Percentiles rank a stretch among this genome's conserved stretches.
Evolutionary conservation across 2,797 vertebrate species (phyloP).

Genomic region (Microhierax caerulescens): DNA sequence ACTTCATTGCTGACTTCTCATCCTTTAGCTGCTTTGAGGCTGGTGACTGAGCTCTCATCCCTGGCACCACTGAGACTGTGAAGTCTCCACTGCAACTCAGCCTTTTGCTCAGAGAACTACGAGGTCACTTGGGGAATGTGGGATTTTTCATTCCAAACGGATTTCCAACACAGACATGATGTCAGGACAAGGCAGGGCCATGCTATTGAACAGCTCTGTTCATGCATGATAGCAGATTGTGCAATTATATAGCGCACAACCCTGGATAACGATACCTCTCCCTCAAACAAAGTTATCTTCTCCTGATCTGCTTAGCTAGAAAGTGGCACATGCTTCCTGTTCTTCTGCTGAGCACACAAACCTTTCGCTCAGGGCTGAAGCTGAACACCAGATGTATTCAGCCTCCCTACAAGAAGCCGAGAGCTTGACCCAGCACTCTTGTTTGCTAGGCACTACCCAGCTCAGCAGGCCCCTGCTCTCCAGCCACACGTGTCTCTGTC

Average conservation of each 20-base stretch:
- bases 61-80: background rate
- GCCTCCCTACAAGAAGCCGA: constrained; percentile 16
- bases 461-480: background rate
- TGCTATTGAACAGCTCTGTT: constrained; percentile 85
- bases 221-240: constrained; percentile 88
- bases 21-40: background rate
- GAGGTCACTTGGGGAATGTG: constrained; percentile 65
- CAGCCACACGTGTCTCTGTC: background rate
- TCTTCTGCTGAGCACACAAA: constrained; percentile 69
- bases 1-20: background rate
- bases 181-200: constrained; percentile 86
- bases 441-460: background rate
- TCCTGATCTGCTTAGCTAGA: constrained; percentile 83
- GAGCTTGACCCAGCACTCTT: background rate
- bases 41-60: background rate
- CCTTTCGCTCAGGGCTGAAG: background rate
- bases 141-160: constrained; percentile 81
- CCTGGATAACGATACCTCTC: constrained; percentile 81
- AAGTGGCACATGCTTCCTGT: constrained; percentile 73
- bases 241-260: constrained; percentile 82
- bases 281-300: constrained; percentile 90
- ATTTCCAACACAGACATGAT: constrained; percentile 92
- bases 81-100: constrained; percentile 31
- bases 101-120: constrained; percentile 46
- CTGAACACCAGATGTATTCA: background rate